Conservation (phyloP, 1,140 invertebrate genomes). For the Diabrotica virgifera region DNA sequence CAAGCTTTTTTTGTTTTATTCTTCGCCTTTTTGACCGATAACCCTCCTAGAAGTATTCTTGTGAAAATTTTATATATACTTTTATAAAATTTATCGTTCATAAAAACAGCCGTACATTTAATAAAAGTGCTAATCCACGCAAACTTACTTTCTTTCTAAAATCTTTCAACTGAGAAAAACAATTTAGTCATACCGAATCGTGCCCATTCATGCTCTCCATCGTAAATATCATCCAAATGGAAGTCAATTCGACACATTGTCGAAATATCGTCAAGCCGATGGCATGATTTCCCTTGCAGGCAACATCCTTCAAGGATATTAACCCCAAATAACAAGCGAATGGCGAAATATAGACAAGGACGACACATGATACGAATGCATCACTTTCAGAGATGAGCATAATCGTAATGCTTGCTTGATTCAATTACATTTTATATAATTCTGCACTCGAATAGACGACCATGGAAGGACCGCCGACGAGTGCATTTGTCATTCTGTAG, state of each 20-base stretch:
- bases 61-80: too few species aligned
- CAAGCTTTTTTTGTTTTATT: too few species aligned
- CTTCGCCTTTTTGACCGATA: too few species aligned
- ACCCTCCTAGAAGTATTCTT: too few species aligned
- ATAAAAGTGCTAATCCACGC: too few species aligned
- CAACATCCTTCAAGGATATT: constrained; percentile 18
- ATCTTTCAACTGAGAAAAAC: too few species aligned
- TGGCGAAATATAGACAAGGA: constrained; percentile 14
- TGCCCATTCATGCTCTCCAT: neutral
- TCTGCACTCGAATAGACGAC: constrained; percentile 44
- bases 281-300: constrained; percentile 12
- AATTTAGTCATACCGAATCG: neutral
- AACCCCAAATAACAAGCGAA: constrained; percentile 20
- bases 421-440: constrained; percentile 50
- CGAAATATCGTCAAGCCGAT: constrained; percentile 4
- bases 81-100: too few species aligned
- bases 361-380: constrained; percentile 19
- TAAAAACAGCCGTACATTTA: too few species aligned
- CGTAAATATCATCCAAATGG: neutral
- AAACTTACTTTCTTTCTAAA: too few species aligned
- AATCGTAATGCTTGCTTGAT: constrained; percentile 46
- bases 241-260: constrained; percentile 13
- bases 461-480: constrained; percentile 28
- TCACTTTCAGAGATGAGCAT: constrained; percentile 25
- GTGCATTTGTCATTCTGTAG: constrained; percentile 49